Evolutionary conservation across 1,140 invertebrate species (phyloP).

Genomic region (Drosophila serrata): DNA sequence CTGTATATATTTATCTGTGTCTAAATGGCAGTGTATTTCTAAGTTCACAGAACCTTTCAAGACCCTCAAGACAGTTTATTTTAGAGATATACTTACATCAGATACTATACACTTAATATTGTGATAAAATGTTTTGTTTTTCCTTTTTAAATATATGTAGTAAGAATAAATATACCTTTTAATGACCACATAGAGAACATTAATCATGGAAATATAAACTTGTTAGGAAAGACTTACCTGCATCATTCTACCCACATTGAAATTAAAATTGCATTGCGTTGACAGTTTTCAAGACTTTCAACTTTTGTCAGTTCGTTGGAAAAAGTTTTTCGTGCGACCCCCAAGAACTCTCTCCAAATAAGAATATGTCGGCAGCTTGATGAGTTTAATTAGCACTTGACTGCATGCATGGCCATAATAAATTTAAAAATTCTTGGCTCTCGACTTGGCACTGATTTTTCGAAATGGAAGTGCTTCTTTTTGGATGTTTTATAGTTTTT

Average conservation of each 20-base stretch:
- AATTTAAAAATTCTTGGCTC: conserved; percentile 37
- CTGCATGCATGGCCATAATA: conserved; percentile 51
- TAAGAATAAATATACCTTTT: neutral
- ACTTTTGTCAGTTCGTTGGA: conserved; percentile 16
- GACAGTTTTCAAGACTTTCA: conserved; percentile 23
- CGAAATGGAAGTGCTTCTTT: conserved; percentile 21
- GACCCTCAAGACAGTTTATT: neutral
- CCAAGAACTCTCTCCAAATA: conserved; percentile 10
- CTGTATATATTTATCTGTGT: neutral
- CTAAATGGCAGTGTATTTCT: neutral
- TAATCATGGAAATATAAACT: neutral
- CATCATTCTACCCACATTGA: conserved; percentile 9
- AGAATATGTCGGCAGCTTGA: conserved; percentile 28
- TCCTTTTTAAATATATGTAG: neutral
- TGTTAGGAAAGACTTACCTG: neutral
- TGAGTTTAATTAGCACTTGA: conserved; percentile 70
- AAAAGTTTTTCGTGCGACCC: conserved; percentile 14
- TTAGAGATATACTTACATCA: neutral
- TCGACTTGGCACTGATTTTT: conserved; percentile 45
- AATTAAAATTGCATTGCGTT: conserved; percentile 29
- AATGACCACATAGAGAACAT: neutral
- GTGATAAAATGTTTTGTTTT: neutral
- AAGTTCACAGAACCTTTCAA: neutral
- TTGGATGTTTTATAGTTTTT: conserved; percentile 28
- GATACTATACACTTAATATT: too few relatives aligned